Evolutionary conservation across 1,140 invertebrate species (phyloP), one percentile per base, ranked within the genome.

Genomic region (Bursaphelenchus mucronatus): DNA sequence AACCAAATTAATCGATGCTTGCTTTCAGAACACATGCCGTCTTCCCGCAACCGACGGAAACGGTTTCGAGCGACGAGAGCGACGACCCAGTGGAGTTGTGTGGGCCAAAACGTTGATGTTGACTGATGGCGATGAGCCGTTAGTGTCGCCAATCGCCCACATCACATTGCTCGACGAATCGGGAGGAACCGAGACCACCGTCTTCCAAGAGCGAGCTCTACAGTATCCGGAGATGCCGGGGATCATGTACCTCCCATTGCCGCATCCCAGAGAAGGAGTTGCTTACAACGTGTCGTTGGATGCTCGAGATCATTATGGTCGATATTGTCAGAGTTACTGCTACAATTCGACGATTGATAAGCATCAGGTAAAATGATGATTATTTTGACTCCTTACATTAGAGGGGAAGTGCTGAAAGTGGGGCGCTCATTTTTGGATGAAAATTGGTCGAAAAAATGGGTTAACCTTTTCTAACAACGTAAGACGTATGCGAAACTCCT

Each of bases 311-410:
- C 66, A 71, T 46, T 80, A 78, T 44, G 77, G 77, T 30, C 59
- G 79, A 49, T 79, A 79, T 59, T 79, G 77, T 63, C 77, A 79
- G 49, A 73, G 70, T 44, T 80, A 79, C 53, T 79, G 77, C 53
- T 68, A 66, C n/a, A 79, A 79, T 68, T 47, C 39, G 39, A 79
- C 77, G 0, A 56, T 64, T 40, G 73, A 70, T 19, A 73, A 63
- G 58, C 79, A 79, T 67, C 77, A 79, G 51, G 76, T 79, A 69
- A 40, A 43, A 3, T 3, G 19, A 50, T 40, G 3, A 8, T 55
- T 43, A 15, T 71, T 61, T 68, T 13, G 62, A 55, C 63, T n/a
- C n/a, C n/a, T n/a, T n/a, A n/a, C n/a, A n/a, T n/a, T n/a, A n/a
- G n/a, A n/a, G n/a, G n/a, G n/a, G n/a, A n/a, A n/a, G n/a, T n/a